phyloP scores from a whole-genome alignment of 2,113 vertebrate genomes.

The Drymodes brunneopygia region DNA sequence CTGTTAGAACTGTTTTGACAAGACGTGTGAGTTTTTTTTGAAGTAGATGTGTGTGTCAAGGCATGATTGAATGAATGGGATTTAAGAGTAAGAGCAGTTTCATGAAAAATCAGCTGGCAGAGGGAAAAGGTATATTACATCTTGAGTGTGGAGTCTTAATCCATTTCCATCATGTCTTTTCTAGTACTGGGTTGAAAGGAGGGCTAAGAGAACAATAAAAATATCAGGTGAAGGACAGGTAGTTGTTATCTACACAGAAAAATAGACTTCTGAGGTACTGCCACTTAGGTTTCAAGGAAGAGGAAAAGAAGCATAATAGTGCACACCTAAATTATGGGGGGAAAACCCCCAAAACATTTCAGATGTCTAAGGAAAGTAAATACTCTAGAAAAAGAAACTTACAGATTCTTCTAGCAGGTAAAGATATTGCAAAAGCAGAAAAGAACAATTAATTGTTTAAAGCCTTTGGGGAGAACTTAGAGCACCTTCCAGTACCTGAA shows the following conservation, averaged over 20 bases:
- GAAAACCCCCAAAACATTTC: accelerated
- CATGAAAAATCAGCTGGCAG: not conserved
- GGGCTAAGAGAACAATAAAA: not conserved
- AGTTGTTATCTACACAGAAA: not conserved
- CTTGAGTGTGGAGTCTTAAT: not conserved
- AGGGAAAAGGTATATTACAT: not conserved
- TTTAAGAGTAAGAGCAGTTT: slow-evolving; percentile 11
- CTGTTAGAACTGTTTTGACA: slow-evolving; percentile 28
- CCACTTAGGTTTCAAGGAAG: not conserved
- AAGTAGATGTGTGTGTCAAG: slow-evolving; percentile 5
- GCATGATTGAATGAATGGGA: slow-evolving; percentile 1
- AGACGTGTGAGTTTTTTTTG: not conserved
- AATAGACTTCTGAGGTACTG: not conserved
- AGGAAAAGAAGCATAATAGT: not conserved
- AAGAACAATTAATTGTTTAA: not conserved
- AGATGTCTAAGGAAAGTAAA: not conserved
- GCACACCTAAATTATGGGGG: not conserved
- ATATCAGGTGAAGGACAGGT: not conserved
- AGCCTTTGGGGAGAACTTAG: not conserved
- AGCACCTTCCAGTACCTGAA: not conserved
- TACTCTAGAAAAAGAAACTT: not conserved
- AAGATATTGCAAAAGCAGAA: not conserved
- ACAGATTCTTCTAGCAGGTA: not conserved
- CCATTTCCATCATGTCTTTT: not conserved
- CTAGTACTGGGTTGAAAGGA: not conserved